phyloP scores from a whole-genome alignment of 2,113 vertebrate genomes.

The Myxocyprinus asiaticus region DNA sequence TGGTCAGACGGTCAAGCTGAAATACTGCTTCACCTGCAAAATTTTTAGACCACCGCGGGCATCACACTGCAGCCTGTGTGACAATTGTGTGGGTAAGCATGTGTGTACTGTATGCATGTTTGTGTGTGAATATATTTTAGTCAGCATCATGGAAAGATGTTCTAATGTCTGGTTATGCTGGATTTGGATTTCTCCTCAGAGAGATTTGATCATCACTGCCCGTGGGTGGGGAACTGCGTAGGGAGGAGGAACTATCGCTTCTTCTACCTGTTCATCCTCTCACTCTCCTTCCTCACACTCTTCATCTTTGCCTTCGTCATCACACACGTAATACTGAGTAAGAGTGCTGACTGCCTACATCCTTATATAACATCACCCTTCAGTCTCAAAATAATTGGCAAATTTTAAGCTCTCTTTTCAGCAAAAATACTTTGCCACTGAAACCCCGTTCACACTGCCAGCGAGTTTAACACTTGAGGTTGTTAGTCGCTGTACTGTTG shows the following conservation, averaged over 20 bases:
- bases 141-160: slow-evolving; percentile 6
- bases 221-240: slow-evolving; percentile 94
- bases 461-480: no score
- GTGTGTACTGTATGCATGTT: neutral
- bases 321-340: slow-evolving; percentile 91
- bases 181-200: slow-evolving; percentile 71
- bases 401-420: no score
- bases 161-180: neutral
- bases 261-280: slow-evolving; percentile 97
- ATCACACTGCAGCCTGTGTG: slow-evolving; percentile 94
- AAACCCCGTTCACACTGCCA: no score
- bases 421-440: no score
- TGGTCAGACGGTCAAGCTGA: slow-evolving; percentile 91
- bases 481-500: no score
- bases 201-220: slow-evolving; percentile 93
- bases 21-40: slow-evolving; percentile 96
- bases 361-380: slow-evolving; percentile 12
- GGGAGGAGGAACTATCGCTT: slow-evolving; percentile 94
- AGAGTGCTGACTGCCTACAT: slow-evolving; percentile 65
- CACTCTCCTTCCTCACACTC: slow-evolving; percentile 92
- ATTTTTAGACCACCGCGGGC: slow-evolving; percentile 92
- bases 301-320: slow-evolving; percentile 94
- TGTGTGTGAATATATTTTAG: neutral
- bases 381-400: neutral
- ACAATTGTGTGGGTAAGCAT: slow-evolving; percentile 94